Evolutionary conservation across 1,140 invertebrate species (phyloP), one percentile per base, ranked within the genome.

Genomic region (Drosophila auraria): DNA sequence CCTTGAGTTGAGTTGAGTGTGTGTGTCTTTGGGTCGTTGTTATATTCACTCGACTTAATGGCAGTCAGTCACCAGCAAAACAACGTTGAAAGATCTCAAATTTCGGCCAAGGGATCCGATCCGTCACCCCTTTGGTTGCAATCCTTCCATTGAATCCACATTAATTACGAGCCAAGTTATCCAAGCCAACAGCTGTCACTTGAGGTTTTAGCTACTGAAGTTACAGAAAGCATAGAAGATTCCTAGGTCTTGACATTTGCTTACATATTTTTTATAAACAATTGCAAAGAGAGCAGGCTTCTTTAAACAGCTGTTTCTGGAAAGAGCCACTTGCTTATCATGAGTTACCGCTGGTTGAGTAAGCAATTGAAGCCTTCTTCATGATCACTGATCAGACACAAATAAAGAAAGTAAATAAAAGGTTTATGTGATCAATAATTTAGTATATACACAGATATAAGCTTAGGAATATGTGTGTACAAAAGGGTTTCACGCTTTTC

Each of bases 81-180:
- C 61, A 68, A 63, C 36, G 23, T 30, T 9, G 40, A 47, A 15
- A 66, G 50, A 71, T 71, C 80, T 87, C 83, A 80, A 87, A 87
- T 87, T 87, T 87, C 80, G 66, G 78, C 53, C 50, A 81, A 64
- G 58, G 78, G 59, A 68, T 71, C 50, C 64, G 20, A 63, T 72
- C 44, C 49, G 70, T 38, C 36, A 33, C 53, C 49, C 53, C 50
- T 47, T 56, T 23, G 36, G 25, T 44, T 77, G 56, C 60, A 66
- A 65, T 36, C 63, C 47, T 66, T 66, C 42, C 42, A 36, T 12
- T n/a, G 36, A 25, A 68, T 36, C 25, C 49, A 45, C 49, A 20
- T 68, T 68, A 68, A 54, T 70, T 70, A 54, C 66, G 14, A 8
- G 12, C 8, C n/a, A 27, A 42, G 7, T 63, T 62, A 33, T 36